These are phyloP conservation scores for Grallaria varia DNA, from an alignment of 2,113 vertebrate species.

Conservation along the genomic window DNA sequence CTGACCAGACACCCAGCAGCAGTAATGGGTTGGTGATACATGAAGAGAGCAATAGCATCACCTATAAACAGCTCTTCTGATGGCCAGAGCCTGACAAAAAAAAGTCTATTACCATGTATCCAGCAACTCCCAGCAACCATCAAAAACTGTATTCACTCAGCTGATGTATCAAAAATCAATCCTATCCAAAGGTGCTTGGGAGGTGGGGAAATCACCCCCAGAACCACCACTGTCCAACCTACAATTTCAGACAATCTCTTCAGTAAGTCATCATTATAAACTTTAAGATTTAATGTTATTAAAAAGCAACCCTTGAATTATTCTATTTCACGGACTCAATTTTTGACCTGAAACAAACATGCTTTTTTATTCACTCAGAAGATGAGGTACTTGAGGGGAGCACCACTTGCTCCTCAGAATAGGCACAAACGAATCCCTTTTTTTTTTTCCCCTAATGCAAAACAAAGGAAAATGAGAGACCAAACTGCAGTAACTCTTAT, in stretches of 20 bases:
- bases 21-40: not conserved
- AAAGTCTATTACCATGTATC: not conserved
- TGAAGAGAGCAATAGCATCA: not conserved
- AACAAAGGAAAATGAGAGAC: not conserved
- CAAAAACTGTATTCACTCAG: not conserved
- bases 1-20: not conserved
- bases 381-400: not conserved
- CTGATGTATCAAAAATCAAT: not conserved
- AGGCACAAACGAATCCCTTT: not conserved
- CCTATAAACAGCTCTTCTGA: not conserved
- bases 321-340: not conserved
- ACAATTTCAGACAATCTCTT: not conserved
- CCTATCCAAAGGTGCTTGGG: not conserved
- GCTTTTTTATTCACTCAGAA: not conserved
- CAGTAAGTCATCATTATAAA: not conserved
- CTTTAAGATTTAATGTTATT: not conserved
- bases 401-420: not conserved
- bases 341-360: not conserved
- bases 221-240: not conserved
- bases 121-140: not conserved
- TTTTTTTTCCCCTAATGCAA: not conserved
- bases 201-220: accelerated
- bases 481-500: not conserved
- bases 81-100: not conserved
- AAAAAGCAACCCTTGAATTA: not conserved